These are phyloP conservation scores for Ctenosaura bakeri DNA, from an alignment of 2,797 vertebrate species.

Conservation along the genomic window DNA sequence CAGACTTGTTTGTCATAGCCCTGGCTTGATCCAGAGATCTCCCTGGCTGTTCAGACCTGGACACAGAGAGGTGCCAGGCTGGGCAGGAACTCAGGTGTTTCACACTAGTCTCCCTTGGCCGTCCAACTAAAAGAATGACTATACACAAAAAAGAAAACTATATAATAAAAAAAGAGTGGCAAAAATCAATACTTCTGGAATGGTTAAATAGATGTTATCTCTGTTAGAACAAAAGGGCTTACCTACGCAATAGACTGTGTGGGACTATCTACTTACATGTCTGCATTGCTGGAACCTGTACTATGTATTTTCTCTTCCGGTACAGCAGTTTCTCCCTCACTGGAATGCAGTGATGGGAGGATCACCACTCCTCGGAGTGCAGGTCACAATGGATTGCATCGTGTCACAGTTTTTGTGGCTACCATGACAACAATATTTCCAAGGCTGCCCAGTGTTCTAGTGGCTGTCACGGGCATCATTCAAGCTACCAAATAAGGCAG, in stretches of 20 bases:
- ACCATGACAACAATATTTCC: constrained; percentile 5
- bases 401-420: constrained; percentile 10
- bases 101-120: neutral
- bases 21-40: too few relatives aligned
- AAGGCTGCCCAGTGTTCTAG: constrained; percentile 2
- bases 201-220: neutral
- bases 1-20: too few relatives aligned
- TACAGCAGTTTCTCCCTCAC: neutral
- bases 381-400: neutral
- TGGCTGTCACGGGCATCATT: constrained; percentile 14
- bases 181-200: constrained; percentile 4
- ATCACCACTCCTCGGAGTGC: neutral
- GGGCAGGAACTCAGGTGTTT: too few relatives aligned
- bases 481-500: neutral
- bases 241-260: neutral
- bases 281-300: constrained; percentile 11
- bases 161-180: neutral
- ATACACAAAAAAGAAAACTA: neutral
- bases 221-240: neutral
- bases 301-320: constrained; percentile 1
- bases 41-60: too few relatives aligned
- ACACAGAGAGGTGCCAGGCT: too few relatives aligned
- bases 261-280: constrained; percentile 11
- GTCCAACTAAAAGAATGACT: neutral
- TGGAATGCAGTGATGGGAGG: constrained; percentile 5